These are phyloP conservation scores for Caenorhabditis macrosperma DNA, from an alignment of 2,888 invertebrate genomes.

Conservation along the genomic window DNA sequence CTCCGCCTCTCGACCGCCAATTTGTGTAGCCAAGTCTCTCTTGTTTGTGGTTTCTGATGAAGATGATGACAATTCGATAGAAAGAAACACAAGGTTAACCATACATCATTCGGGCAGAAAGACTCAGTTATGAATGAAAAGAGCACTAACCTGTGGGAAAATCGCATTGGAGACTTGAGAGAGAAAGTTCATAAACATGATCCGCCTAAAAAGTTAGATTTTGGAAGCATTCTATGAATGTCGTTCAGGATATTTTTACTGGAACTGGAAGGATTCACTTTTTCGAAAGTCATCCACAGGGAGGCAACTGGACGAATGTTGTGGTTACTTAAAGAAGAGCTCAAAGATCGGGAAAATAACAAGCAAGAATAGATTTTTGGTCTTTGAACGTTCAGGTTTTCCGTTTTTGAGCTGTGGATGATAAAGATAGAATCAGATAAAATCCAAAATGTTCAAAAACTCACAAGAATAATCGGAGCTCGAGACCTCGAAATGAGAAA, in stretches of 20 bases:
- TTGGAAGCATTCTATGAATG: background rate
- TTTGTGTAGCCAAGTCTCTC: constrained; percentile 23
- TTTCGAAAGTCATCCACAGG: too few species aligned
- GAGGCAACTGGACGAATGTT: background rate
- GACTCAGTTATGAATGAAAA: background rate
- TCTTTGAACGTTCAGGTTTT: background rate
- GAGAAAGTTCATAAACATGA: constrained; percentile 57
- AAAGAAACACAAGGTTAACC: constrained; percentile 7
- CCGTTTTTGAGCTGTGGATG: background rate
- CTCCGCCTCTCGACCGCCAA: constrained; percentile 26
- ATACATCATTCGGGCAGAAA: constrained; percentile 21
- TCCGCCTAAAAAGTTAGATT: constrained; percentile 14
- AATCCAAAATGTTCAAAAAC: background rate
- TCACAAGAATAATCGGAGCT: constrained; percentile 3
- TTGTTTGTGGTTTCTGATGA: constrained; percentile 47
- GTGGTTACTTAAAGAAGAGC: background rate
- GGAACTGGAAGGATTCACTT: too few species aligned
- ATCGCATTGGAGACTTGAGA: constrained; percentile 48
- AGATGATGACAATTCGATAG: constrained; percentile 55
- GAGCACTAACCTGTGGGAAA: constrained; percentile 56
- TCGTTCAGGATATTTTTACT: too few species aligned
- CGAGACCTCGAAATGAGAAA: background rate
- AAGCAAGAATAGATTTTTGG: constrained; percentile 8
- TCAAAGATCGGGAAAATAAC: constrained; percentile 12
- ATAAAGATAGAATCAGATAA: background rate